Evolutionary conservation across 1,140 invertebrate species (phyloP), one percentile per base, ranked within the genome.

Genomic region (Temnothorax longispinosus): DNA sequence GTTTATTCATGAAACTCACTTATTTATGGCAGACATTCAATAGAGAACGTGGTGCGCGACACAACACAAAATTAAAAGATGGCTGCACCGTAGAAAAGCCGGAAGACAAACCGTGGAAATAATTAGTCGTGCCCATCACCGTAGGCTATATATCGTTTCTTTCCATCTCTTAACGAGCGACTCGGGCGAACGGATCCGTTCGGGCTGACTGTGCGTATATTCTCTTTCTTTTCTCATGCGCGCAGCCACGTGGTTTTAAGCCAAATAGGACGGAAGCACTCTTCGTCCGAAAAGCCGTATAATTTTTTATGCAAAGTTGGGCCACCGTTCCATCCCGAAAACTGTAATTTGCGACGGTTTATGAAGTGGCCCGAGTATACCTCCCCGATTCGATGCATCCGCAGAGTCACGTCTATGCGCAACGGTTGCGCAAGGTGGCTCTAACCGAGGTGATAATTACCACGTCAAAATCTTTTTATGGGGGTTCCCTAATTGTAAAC

Each of bases 401-500:
- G 77, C 47, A 38, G 41, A n/a, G 67, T 56, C 62, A 47, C 52
- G 77, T 82, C 62, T 72, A 84, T 58, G 78, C 32, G 47, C 54
- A 87, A 87, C 86, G 71, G 71, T 85, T 65, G 64, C 71, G 35
- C 60, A 85, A 76, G 82, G 71, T 77, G 86, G 86, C 64, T 69
- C 47, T 54, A 64, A 67, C 50, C 67, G 80, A 89, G 91, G 87
- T 90, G 91, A 92, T 93, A 93, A 93, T 92, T 92, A 93, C 88
- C 88, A 91, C 90, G 92, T 92, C 87, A 86, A 67, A 88, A 86
- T 92, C 91, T 89, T 90, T 88, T 87, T 87, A 85, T 69, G 54
- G 82, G 72, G 86, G 18, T 11, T 86, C 47, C 54, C 75, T 82
- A 86, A 88, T 92, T 89, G 89, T 88, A 88, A 92, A 89, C 82